Evolutionary conservation across 2,797 vertebrate species (phyloP), one percentile per base, ranked within the genome.

Genomic region (Takifugu ocellatus): DNA sequence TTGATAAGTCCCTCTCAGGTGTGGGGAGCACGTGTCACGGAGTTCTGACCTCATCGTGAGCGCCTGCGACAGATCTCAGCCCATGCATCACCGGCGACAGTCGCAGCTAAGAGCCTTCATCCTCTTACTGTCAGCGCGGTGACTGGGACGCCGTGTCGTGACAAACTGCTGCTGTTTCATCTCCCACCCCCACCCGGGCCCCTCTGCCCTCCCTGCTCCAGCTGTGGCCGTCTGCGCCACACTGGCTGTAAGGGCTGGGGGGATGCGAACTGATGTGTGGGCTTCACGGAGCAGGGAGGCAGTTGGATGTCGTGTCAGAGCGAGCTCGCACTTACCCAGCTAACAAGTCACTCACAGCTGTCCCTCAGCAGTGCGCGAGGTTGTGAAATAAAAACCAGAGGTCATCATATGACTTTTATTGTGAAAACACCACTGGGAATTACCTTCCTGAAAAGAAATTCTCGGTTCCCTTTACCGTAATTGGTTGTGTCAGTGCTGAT

Each of bases 71-170:
- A 77, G 68, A 83, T 74, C 87, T 86, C 81, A 74, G 78, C 68
- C 68, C 79, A 84, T 88, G 78, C 79, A 89, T 92, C 88, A 90
- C 75, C 70, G 3, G n/a, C 81, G 87, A 89, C 88, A 90, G 84
- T 75, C 71, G 70, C 76, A 75, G 83, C 78, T 81, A 72, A 80
- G 81, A 86, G 71, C 71, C 83, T 70, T 85, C 80, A 84, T 86
- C 83, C 83, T 81, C 70, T 69, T 58, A 75, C 81, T 83, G 82
- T 85, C 82, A 83, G 70, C 16, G 65, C 66, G 77, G 72, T 80
- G 83, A 82, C 75, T 73, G 57, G 72, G 74, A 71, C 79, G 83
- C 61, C 68, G 61, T 75, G 78, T 83, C 75, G 75, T 86, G 83
- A 87, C 86, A 87, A 85, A 88, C 79, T 84, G 70, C 78, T 66